Conservation (phyloP, 2,888 invertebrate genomes). For the Drosophila prolongata region DNA sequence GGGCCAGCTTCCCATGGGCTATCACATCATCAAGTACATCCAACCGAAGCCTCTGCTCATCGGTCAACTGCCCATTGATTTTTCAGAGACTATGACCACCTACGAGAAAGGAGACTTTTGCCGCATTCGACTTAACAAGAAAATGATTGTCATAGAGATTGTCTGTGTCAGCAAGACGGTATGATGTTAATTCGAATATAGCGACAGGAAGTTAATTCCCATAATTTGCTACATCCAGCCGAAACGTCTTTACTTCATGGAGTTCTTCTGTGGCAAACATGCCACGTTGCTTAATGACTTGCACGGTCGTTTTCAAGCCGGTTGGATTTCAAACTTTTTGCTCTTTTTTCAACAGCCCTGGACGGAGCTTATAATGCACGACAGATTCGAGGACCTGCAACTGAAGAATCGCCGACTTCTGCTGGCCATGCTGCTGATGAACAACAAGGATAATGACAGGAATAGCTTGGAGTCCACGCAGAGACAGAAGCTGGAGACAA, state of each 20-base stretch:
- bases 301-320: conserved; percentile 50
- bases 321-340: conserved; percentile 65
- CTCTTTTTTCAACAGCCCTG: conserved; percentile 70
- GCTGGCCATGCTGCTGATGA: conserved; percentile 37
- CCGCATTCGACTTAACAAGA: conserved; percentile 64
- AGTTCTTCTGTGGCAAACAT: conserved; percentile 76
- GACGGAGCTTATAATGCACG: conserved; percentile 78
- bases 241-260: conserved; percentile 63
- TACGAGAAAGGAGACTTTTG: conserved; percentile 69
- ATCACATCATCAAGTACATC: conserved; percentile 60
- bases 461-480: conserved; percentile 18
- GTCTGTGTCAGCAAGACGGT: conserved; percentile 70
- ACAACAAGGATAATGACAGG: background rate
- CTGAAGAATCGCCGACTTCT: conserved; percentile 31
- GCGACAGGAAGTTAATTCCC: too few relatives aligned
- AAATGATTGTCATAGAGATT: conserved; percentile 72
- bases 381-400: conserved; percentile 67
- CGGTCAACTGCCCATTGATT: conserved; percentile 57
- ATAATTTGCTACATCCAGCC: background rate
- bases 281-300: conserved; percentile 75
- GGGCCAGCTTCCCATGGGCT: conserved; percentile 59
- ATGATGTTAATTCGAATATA: background rate
- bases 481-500: conserved; percentile 49
- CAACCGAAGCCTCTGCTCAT: conserved; percentile 68
- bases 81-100: conserved; percentile 56